Conservation (phyloP, 1,140 invertebrate genomes). For the Bombus sibiricus region DNA sequence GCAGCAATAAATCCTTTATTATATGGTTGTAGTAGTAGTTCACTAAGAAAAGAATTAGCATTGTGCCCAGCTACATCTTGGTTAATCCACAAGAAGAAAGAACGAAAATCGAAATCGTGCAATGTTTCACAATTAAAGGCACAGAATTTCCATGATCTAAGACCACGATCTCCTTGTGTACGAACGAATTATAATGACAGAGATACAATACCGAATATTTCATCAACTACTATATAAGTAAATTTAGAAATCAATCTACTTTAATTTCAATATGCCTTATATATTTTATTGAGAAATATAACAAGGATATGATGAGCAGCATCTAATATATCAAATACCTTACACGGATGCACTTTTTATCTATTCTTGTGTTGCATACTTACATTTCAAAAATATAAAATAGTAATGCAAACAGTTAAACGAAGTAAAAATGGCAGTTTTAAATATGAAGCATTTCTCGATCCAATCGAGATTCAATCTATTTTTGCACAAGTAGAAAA, state of each 20-base stretch:
- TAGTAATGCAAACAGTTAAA: slow-evolving; percentile 7
- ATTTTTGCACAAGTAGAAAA: slow-evolving; percentile 13
- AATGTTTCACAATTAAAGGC: slow-evolving; percentile 27
- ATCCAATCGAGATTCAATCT: background rate
- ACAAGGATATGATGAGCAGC: background rate
- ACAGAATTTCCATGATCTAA: slow-evolving; percentile 43
- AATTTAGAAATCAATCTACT: slow-evolving; percentile 1
- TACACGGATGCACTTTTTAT: background rate
- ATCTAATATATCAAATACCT: background rate
- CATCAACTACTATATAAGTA: slow-evolving; percentile 8
- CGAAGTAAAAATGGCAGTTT: slow-evolving; percentile 31
- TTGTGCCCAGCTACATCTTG: slow-evolving; percentile 76
- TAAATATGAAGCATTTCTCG: slow-evolving; percentile 4
- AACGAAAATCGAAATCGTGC: slow-evolving; percentile 12
- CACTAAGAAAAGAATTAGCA: slow-evolving; percentile 85
- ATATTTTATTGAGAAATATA: background rate
- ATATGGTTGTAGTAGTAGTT: slow-evolving; percentile 88
- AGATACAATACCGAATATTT: slow-evolving; percentile 43
- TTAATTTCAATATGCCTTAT: background rate
- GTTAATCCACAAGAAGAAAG: slow-evolving; percentile 62
- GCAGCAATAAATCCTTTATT: slow-evolving; percentile 89
- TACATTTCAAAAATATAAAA: slow-evolving; percentile 40
- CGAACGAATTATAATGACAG: slow-evolving; percentile 26
- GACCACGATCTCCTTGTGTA: slow-evolving; percentile 64
- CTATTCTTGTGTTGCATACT: background rate